Percentiles rank a stretch among this genome's conserved stretches.
Conservation (phyloP, 1,140 invertebrate genomes). For the Drosophila pruinosa region DNA sequence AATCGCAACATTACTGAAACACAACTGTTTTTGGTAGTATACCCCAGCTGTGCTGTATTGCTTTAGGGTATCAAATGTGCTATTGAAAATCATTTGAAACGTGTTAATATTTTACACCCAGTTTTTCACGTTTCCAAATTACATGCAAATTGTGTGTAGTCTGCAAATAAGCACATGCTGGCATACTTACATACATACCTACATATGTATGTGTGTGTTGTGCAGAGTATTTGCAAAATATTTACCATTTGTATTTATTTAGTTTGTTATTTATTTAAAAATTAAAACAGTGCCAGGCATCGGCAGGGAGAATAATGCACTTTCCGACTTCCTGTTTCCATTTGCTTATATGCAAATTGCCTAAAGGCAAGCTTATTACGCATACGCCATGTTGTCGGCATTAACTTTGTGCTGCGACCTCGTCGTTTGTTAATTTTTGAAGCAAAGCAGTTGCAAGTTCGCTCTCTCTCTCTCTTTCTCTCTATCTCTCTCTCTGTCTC, state of each 20-base stretch:
- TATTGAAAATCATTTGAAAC: slow-evolving; percentile 16
- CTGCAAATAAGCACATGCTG: neutral
- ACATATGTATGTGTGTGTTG: neutral
- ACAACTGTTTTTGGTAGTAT: neutral
- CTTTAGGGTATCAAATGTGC: neutral
- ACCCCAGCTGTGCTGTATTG: neutral
- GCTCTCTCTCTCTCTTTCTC: neutral
- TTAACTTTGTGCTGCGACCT: slow-evolving; percentile 21
- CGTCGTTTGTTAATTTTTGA: slow-evolving; percentile 59
- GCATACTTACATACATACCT: neutral
- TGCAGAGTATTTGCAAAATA: slow-evolving; percentile 13
- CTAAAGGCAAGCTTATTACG: slow-evolving; percentile 28
- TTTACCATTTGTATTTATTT: slow-evolving; percentile 41
- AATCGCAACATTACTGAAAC: too few species aligned
- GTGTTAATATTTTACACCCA: slow-evolving; percentile 23
- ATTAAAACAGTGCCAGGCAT: slow-evolving; percentile 32
- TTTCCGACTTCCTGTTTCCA: neutral
- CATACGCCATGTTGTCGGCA: slow-evolving; percentile 41
- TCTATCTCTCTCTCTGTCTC: neutral
- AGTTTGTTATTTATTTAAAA: slow-evolving; percentile 38
- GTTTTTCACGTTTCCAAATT: slow-evolving; percentile 18
- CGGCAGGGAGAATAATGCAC: slow-evolving; percentile 1
- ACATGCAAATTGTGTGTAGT: slow-evolving; percentile 20
- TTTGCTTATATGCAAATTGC: slow-evolving; percentile 23
- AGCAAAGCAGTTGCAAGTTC: slow-evolving; percentile 44